These are phyloP conservation scores for Cyaniris semiargus DNA, from an alignment of 2,888 invertebrate species.

Conservation along the genomic window DNA sequence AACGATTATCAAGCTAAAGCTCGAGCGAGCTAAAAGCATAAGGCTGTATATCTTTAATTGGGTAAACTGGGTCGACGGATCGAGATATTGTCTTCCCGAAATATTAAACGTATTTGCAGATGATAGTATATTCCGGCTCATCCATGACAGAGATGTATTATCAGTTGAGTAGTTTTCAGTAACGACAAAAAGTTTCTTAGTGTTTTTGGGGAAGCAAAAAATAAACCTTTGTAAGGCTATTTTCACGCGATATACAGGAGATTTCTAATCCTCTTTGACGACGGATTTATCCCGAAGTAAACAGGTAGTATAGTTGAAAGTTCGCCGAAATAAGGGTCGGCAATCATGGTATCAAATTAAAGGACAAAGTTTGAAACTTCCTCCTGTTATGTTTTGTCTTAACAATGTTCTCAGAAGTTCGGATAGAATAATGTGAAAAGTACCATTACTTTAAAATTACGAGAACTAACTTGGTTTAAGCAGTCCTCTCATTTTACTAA, in stretches of 20 bases:
- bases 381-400: not conserved
- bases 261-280: constrained; percentile 1
- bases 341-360: constrained; percentile 29
- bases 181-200: not conserved
- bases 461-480: not conserved
- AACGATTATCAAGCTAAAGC: not conserved
- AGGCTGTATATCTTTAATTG: constrained; percentile 34
- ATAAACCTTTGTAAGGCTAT: not conserved
- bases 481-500: not conserved
- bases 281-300: not conserved
- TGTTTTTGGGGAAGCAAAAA: not conserved
- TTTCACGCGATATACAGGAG: not conserved
- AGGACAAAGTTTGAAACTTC: constrained; percentile 27
- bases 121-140: constrained; percentile 4
- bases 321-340: constrained; percentile 16
- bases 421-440: not conserved
- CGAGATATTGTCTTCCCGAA: constrained; percentile 33
- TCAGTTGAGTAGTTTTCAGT: not conserved
- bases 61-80: constrained; percentile 47
- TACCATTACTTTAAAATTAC: constrained; percentile 7
- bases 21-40: not conserved
- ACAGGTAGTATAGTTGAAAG: constrained; percentile 25
- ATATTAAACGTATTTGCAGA: constrained; percentile 11
- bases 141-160: not conserved
- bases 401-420: constrained; percentile 12